phyloP scores from a whole-genome alignment of 1,140 invertebrate genomes.

The Apis laboriosa region DNA sequence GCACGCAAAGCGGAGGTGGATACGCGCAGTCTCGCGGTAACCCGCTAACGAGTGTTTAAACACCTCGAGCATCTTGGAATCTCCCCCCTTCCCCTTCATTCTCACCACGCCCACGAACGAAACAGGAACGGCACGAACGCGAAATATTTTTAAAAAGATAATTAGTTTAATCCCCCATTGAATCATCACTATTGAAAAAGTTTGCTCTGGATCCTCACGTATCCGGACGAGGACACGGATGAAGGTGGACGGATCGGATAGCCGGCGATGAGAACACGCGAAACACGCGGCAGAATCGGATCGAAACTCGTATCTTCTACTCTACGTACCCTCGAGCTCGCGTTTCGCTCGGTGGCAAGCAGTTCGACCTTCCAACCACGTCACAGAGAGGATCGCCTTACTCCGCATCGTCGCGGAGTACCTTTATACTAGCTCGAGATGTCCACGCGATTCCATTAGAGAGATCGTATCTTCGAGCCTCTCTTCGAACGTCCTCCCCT shows the following conservation, averaged over 20 bases:
- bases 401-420: not conserved
- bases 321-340: slow-evolving; percentile 31
- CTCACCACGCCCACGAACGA: not conserved
- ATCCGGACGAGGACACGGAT: too few species aligned
- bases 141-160: not conserved
- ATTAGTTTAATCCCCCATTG: too few species aligned
- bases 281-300: slow-evolving; percentile 29
- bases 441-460: slow-evolving; percentile 61
- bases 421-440: not conserved
- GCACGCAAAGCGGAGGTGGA: not conserved
- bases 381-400: slow-evolving; percentile 57
- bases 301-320: not conserved
- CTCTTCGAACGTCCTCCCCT: too few species aligned
- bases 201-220: too few species aligned
- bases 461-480: slow-evolving; percentile 8
- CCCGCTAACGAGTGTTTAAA: slow-evolving; percentile 10
- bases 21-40: not conserved
- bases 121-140: not conserved
- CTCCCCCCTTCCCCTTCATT: not conserved
- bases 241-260: slow-evolving; percentile 29
- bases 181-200: too few species aligned
- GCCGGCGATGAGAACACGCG: slow-evolving; percentile 50
- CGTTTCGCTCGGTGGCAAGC: slow-evolving; percentile 33
- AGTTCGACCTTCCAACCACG: slow-evolving; percentile 49
- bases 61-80: not conserved